Conservation (phyloP, 2,888 invertebrate genomes). For the Ochropleura leucogaster region DNA sequence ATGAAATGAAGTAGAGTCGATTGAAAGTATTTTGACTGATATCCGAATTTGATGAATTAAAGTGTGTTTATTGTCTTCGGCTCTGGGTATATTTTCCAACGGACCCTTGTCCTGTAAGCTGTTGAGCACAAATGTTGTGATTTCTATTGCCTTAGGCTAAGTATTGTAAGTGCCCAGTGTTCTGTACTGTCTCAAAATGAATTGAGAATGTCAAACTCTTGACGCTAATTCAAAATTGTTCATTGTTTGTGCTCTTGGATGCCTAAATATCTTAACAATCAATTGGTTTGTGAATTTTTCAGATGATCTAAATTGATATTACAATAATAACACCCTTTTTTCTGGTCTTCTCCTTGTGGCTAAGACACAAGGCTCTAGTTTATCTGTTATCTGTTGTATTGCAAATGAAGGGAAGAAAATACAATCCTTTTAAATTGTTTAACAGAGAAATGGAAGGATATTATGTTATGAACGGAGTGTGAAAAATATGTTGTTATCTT, state of each 20-base stretch:
- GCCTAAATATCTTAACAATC: conserved; percentile 23
- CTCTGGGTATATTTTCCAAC: conserved; percentile 33
- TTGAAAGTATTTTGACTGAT: conserved; percentile 38
- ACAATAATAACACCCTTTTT: background rate
- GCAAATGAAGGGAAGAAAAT: background rate
- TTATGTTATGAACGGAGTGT: background rate
- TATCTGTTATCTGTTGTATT: background rate
- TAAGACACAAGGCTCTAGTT: background rate
- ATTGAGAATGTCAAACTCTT: conserved; percentile 13
- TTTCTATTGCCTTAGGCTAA: conserved; percentile 56
- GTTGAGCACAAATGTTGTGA: conserved; percentile 57
- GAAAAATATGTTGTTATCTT: background rate
- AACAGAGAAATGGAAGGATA: background rate
- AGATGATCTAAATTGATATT: background rate
- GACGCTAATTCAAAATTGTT: conserved; percentile 20
- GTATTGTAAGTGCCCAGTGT: conserved; percentile 46
- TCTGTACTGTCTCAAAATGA: conserved; percentile 6
- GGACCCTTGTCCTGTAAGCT: conserved; percentile 31
- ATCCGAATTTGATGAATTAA: conserved; percentile 41
- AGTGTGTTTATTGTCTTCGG: conserved; percentile 24
- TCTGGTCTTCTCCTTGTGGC: background rate
- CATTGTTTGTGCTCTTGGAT: conserved; percentile 7
- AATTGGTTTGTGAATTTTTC: conserved; percentile 15
- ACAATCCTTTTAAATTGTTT: background rate
- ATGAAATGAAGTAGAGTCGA: conserved; percentile 18